phyloP scores from a whole-genome alignment of 2,797 vertebrate genomes.

The Syngnathus acus region DNA sequence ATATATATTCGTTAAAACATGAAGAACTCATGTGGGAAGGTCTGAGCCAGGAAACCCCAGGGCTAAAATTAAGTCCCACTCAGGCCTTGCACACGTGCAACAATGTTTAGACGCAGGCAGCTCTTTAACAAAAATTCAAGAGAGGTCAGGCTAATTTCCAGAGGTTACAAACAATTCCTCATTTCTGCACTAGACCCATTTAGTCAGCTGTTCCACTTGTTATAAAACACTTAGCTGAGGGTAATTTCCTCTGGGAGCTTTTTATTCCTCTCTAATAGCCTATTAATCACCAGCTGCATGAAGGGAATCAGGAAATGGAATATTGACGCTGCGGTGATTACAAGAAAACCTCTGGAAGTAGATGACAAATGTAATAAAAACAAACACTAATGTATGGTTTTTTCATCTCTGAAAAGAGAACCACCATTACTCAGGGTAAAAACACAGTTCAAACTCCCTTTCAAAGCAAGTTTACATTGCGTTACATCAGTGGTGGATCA shows the following conservation, averaged over 20 bases:
- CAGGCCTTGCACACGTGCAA: background rate
- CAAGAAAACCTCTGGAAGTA: constrained; percentile 27
- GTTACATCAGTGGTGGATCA: no score
- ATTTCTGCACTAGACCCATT: constrained; percentile 37
- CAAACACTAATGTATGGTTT: constrained; percentile 10
- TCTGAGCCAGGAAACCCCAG: no score
- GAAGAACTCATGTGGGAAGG: no score
- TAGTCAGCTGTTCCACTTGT: constrained; percentile 44
- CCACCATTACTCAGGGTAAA: constrained; percentile 9
- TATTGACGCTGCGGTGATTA: constrained; percentile 28
- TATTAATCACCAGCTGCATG: constrained; percentile 39
- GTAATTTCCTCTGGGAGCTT: constrained; percentile 58
- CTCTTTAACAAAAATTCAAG: background rate
- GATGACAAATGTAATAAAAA: constrained; percentile 1
- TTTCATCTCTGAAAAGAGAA: constrained; percentile 7
- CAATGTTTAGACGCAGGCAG: background rate
- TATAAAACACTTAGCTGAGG: constrained; percentile 38
- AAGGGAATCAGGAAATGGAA: constrained; percentile 29
- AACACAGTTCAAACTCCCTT: background rate
- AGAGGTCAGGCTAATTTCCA: constrained; percentile 5
- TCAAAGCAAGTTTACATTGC: no score
- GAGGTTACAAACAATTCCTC: constrained; percentile 22
- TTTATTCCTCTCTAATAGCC: constrained; percentile 45
- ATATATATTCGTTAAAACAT: no score
- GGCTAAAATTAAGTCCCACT: no score